phyloP scores from a whole-genome alignment of 92 coral and sea anemone species.

The Palythoa heliodiscus region DNA sequence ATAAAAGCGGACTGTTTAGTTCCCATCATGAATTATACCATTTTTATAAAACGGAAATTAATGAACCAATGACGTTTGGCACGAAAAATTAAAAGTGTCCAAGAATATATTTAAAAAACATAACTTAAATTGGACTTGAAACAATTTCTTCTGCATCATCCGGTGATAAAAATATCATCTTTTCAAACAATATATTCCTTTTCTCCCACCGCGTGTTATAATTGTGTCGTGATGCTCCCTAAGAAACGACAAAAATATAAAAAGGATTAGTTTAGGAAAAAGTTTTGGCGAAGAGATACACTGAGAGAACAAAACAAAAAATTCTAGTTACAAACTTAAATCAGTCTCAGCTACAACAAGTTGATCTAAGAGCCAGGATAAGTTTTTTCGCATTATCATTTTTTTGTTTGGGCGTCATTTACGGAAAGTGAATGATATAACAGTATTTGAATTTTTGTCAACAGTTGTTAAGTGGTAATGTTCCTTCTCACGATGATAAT shows the following conservation, averaged over 20 bases:
- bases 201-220: too few relatives aligned
- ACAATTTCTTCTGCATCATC: not conserved
- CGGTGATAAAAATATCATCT: not conserved
- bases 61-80: constrained; percentile 4
- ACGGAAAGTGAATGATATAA: not conserved
- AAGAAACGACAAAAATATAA: too few relatives aligned
- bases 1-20: constrained; percentile 5
- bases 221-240: too few relatives aligned
- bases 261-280: too few relatives aligned
- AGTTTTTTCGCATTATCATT: not conserved
- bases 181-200: too few relatives aligned
- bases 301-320: not conserved
- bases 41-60: not conserved
- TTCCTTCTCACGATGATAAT: constrained; percentile 23
- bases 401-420: not conserved
- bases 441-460: too few relatives aligned
- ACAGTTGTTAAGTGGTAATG: not conserved
- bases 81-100: not conserved
- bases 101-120: not conserved
- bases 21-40: constrained; percentile 17
- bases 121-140: not conserved
- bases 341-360: not conserved
- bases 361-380: not conserved
- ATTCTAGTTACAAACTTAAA: not conserved
- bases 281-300: too few relatives aligned